Base-by-base conservation (phyloP, 2,797 vertebrate genomes). In the Pyrocephalus nanus region DNA sequence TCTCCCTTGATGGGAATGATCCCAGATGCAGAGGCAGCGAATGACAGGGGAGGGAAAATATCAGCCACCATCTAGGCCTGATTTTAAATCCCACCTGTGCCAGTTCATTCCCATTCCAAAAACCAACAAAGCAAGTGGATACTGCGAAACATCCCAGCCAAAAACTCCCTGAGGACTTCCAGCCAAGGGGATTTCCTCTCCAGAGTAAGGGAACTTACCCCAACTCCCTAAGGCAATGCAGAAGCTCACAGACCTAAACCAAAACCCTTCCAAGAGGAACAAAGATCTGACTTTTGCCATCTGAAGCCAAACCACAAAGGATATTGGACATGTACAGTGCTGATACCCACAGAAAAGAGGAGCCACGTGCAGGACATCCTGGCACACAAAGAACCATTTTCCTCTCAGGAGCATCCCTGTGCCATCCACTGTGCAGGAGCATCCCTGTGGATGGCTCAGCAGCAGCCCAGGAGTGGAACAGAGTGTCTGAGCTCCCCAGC, bases 21-120 rank as follows among this genome's bases (percentile, higher is more conserved):
- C 14, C 17, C 42, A 50, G 43, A 42, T 0, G 0, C 8, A 30
- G 12, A 74, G 16, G n/a, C 29, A 82, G 10, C 2, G 9, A 66
- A 58, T 7, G 53, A 30, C 3, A 18, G 11, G 6, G 14, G 12
- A 26, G 12, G 36, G 36, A 73, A 72, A 73, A 34, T 0, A 78
- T 0, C 48, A 51, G 60, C 36, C 51, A 15, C 69, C 47, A 47
- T 26, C 47, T 23, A 50, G 43, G 36, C 6, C 32, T 42, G 42
- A 36, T 36, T n/a, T 57, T 66, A 62, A 64, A 87, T 5, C 9
- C 30, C 17, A 60, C 1, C 3, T 84, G 54, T 69, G 43, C 25
- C 51, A 48, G 11, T 16, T 50, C 29, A 67, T 34, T 92, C 12
- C 27, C 16, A 73, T 64, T 66, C 25, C 11, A 61, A 42, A 72